Base-by-base conservation (phyloP, 2,888 invertebrate genomes). In the Drosophila emarginata region DNA sequence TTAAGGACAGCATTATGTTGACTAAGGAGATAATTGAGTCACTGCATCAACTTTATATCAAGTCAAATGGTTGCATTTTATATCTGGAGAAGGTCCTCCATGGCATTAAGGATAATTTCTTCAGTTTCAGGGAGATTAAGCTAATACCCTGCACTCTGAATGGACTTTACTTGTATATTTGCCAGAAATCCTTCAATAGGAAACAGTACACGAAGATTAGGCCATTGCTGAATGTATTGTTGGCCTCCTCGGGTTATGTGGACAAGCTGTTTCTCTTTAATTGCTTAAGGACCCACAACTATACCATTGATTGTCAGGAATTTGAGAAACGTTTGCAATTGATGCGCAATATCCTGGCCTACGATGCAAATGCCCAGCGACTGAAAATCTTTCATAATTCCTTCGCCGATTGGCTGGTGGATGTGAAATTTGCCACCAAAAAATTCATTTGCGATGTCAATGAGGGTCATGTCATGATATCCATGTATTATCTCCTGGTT, bases 361-460 rank as follows among this genome's bases (percentile, higher is more conserved):
- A 91, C 74, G 90, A 91, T 61, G 75, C 80, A 3, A 88, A 89
- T 12, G 89, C 90, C 36, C 86, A 89, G 26, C 89, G 90, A 2
- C 71, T 92, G n/a, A 91, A 91, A 74, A 93, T 98, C 53, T 98
- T 98, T 92, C 98, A 99, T 92, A 97, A 97, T 90, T 98, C 97
- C 70, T 98, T 98, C 91, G 96, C 97, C 23, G 96, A 96, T 89
- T 99, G 99, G 99, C 92, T 99, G 78, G 93, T 97, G 61, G 99
- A 99, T 91, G 98, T 99, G n/a, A 99, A 99, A 92, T 98, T 99
- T 90, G 98, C 98, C 91, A 99, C 98, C 1, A 96, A 97, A 80
- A 96, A 97, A 81, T 99, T 97, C 92, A 93, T 98, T 75, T 98
- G 97, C 91, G 95, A 95, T 77, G 95, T 96, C 7, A 93, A 94